phyloP scores from a whole-genome alignment of 1,140 invertebrate species.

The Tribolium madens region DNA sequence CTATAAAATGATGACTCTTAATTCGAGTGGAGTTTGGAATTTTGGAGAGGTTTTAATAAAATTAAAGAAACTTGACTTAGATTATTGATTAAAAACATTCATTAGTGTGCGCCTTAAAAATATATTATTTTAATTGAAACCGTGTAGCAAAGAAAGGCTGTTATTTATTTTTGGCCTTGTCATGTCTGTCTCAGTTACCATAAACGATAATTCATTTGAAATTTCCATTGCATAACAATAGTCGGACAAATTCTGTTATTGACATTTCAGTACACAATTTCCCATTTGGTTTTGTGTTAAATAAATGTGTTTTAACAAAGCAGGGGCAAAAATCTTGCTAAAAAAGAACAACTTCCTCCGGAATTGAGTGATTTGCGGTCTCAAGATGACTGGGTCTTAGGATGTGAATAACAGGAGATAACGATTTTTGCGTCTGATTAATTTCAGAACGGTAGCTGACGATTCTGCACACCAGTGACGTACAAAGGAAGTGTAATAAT shows the following conservation, averaged over 20 bases:
- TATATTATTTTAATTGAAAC: not conserved
- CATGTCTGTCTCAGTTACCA: not conserved
- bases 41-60: not conserved
- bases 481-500: conserved; percentile 16
- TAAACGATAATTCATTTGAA: conserved; percentile 2
- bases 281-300: not conserved
- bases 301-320: too few relatives aligned
- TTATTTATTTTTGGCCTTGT: conserved; percentile 25
- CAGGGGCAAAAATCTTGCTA: too few relatives aligned
- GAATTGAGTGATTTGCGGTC: not conserved
- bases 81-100: not conserved
- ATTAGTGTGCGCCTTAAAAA: not conserved
- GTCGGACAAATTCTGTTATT: not conserved
- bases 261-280: not conserved
- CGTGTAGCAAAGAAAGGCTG: not conserved
- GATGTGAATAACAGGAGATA: conserved; percentile 3
- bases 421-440: conserved; percentile 15
- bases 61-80: not conserved
- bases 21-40: not conserved
- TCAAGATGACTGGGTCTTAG: not conserved
- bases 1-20: conserved; percentile 1
- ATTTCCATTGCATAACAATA: conserved; percentile 18
- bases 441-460: not conserved
- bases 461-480: conserved; percentile 10
- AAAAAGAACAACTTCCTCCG: conserved; percentile 1